Conservation (phyloP, 1,140 invertebrate species). For the Bursaphelenchus mucronatus region DNA sequence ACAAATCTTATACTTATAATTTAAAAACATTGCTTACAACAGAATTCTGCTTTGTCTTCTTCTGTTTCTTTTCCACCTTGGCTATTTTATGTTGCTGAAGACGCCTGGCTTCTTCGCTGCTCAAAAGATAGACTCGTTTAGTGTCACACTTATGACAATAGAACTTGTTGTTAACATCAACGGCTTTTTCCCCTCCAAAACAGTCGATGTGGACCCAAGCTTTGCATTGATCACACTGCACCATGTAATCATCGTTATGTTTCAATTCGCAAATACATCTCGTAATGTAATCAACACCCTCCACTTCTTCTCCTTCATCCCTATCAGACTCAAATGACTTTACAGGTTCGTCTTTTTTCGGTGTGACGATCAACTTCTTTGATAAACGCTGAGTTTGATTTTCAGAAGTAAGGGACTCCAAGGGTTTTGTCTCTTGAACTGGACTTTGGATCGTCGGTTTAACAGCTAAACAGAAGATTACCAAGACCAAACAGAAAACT, state of each 20-base stretch:
- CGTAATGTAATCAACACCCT: slow-evolving; percentile 29
- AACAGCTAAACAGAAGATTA: background rate
- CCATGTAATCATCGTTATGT: slow-evolving; percentile 44
- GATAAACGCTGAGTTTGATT: background rate
- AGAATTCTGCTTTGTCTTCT: too few relatives aligned
- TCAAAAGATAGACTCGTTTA: too few relatives aligned
- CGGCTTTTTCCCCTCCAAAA: too few relatives aligned
- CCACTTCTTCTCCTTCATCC: slow-evolving; percentile 20
- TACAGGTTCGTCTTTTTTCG: background rate
- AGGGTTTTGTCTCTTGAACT: background rate
- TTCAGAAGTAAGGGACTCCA: background rate
- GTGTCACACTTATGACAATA: too few relatives aligned
- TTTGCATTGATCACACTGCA: slow-evolving; percentile 35
- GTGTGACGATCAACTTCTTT: background rate
- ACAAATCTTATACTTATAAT: too few relatives aligned
- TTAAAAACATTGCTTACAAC: too few relatives aligned
- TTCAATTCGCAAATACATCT: slow-evolving; percentile 32
- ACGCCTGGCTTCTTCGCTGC: too few relatives aligned
- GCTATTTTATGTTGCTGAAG: too few relatives aligned
- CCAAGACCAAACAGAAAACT: too few relatives aligned
- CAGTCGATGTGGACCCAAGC: too few relatives aligned
- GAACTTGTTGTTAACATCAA: too few relatives aligned
- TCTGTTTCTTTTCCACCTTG: too few relatives aligned
- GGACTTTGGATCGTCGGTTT: background rate
- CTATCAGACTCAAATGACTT: slow-evolving; percentile 1